Percentiles rank a stretch among this genome's conserved stretches.
phyloP scores from a whole-genome alignment of 2,888 invertebrate genomes.

The Gortyna flavago region DNA sequence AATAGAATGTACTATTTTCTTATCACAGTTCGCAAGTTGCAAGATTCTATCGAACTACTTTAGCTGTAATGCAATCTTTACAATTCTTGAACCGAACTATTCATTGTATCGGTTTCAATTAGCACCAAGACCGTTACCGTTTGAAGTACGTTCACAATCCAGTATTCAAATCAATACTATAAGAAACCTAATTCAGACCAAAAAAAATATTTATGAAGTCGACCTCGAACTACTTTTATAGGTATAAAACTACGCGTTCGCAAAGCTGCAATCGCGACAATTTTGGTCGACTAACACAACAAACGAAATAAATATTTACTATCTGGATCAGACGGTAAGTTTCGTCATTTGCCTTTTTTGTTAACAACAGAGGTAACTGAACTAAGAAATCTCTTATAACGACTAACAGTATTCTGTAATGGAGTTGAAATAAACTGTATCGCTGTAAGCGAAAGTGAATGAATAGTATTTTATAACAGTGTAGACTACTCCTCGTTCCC shows the following conservation, averaged over 20 bases:
- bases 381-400: slow-evolving; percentile 51
- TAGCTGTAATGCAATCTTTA: slow-evolving; percentile 37
- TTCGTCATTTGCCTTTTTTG: slow-evolving; percentile 49
- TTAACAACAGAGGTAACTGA: slow-evolving; percentile 53
- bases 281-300: slow-evolving; percentile 36
- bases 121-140: slow-evolving; percentile 20
- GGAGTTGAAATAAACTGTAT: slow-evolving; percentile 49
- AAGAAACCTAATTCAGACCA: slow-evolving; percentile 42
- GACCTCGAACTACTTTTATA: slow-evolving; percentile 63
- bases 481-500: neutral
- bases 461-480: slow-evolving; percentile 13
- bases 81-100: slow-evolving; percentile 31
- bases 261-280: slow-evolving; percentile 47
- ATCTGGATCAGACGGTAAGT: slow-evolving; percentile 29
- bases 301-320: slow-evolving; percentile 23
- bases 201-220: slow-evolving; percentile 44
- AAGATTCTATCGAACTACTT: slow-evolving; percentile 35
- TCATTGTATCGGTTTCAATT: slow-evolving; percentile 35
- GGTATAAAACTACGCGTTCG: slow-evolving; percentile 45
- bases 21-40: slow-evolving; percentile 29
- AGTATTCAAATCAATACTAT: slow-evolving; percentile 40
- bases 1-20: slow-evolving; percentile 38
- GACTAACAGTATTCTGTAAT: slow-evolving; percentile 58
- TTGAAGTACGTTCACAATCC: slow-evolving; percentile 37
- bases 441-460: slow-evolving; percentile 61